These are phyloP conservation scores for Bimastos eiseni DNA, from an alignment of 2,888 invertebrate genomes.

Conservation along the genomic window DNA sequence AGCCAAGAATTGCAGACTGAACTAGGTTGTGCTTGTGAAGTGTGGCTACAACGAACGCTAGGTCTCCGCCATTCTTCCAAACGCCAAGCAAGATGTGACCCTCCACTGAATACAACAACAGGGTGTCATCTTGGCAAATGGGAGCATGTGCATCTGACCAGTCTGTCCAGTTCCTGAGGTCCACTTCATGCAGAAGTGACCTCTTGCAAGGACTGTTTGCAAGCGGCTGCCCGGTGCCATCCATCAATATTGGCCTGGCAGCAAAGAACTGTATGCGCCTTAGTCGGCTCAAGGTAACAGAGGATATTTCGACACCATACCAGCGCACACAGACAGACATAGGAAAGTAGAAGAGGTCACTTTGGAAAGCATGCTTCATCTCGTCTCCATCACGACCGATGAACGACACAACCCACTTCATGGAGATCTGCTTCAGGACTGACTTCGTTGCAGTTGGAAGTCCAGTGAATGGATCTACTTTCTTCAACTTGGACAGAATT, in stretches of 20 bases:
- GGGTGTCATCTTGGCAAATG: not conserved
- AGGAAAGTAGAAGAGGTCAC: constrained; percentile 49
- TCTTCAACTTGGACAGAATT: constrained; percentile 19
- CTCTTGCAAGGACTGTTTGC: constrained; percentile 53
- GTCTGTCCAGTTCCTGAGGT: constrained; percentile 45
- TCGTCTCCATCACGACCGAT: constrained; percentile 48
- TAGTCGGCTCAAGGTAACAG: constrained; percentile 44
- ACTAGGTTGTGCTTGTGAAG: constrained; percentile 51
- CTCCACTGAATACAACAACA: not conserved
- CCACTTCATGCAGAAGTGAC: constrained; percentile 47
- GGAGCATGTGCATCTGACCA: constrained; percentile 10
- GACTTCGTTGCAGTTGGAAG: not conserved
- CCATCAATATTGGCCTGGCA: constrained; percentile 56
- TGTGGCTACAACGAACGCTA: constrained; percentile 53
- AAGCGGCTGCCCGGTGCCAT: constrained; percentile 48
- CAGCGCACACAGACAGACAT: constrained; percentile 53
- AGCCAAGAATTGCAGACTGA: constrained; percentile 31
- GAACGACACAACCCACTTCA: constrained; percentile 49
- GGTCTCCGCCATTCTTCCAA: constrained; percentile 53
- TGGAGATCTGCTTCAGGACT: not conserved
- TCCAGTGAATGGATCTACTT: constrained; percentile 16
- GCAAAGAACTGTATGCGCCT: constrained; percentile 50
- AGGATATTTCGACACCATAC: constrained; percentile 50
- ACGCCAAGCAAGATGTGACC: constrained; percentile 24
- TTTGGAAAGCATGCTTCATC: constrained; percentile 41